Evolutionary conservation across 2,797 vertebrate species (phyloP).

Genomic region (Erethizon dorsatum): DNA sequence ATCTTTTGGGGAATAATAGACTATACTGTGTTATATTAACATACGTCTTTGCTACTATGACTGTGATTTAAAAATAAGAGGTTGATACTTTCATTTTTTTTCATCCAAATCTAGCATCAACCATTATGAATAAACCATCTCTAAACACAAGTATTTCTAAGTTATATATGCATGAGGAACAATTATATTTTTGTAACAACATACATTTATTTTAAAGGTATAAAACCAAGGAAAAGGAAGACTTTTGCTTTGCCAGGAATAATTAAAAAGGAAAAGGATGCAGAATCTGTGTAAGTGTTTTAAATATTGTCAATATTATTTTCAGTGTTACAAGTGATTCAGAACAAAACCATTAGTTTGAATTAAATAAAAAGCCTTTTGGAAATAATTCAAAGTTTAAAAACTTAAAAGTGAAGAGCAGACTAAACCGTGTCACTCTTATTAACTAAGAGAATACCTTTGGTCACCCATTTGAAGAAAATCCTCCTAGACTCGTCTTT

Average conservation of each 20-base stretch:
- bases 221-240: conserved; percentile 97
- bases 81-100: conserved; percentile 21
- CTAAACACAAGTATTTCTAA: conserved; percentile 53
- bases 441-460: neutral
- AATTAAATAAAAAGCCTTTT: conserved; percentile 63
- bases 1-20: conserved; percentile 42
- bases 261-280: conserved; percentile 97
- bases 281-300: conserved; percentile 95
- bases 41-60: conserved; percentile 37
- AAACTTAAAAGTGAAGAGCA: conserved; percentile 39
- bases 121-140: conserved; percentile 22
- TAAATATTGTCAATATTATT: conserved; percentile 67
- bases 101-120: conserved; percentile 8
- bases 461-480: conserved; percentile 34
- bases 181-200: conserved; percentile 64
- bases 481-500: conserved; percentile 24
- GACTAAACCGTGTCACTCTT: conserved; percentile 28
- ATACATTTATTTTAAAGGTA: conserved; percentile 89
- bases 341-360: conserved; percentile 46
- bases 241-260: conserved; percentile 96
- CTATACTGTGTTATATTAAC: conserved; percentile 45
- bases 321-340: conserved; percentile 55
- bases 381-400: conserved; percentile 51
- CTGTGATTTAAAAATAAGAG: conserved; percentile 30
- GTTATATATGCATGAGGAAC: conserved; percentile 46